A percentile compares a stretch with the other conserved stretches of the same genome.
Conservation (phyloP, 35 echinoderm and acorn worm genomes). For the Hemicentrotus pulcherrimus region DNA sequence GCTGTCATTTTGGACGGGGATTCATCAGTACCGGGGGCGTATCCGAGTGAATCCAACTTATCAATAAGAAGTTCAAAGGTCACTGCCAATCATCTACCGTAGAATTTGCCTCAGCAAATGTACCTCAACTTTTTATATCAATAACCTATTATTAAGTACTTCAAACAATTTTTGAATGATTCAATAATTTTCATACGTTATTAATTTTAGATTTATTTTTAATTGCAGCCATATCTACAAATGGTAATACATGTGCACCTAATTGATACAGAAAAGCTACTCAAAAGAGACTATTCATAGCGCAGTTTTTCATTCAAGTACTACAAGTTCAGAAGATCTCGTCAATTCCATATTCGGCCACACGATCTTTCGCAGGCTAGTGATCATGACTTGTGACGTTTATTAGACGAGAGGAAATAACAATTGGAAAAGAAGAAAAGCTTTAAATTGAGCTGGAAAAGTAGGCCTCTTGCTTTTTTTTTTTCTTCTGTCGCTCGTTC, state of each 20-base stretch:
- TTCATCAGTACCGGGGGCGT: constrained; percentile 15
- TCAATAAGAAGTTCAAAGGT: not conserved
- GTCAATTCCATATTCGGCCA: not conserved
- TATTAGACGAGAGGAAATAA: too few species aligned
- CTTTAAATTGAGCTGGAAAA: too few species aligned
- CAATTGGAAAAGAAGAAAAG: too few species aligned
- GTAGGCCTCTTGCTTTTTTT: too few species aligned
- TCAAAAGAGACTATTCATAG: not conserved
- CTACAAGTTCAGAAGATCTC: not conserved
- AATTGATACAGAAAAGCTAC: not conserved
- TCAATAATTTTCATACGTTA: not conserved
- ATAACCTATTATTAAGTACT: not conserved
- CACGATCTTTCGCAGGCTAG: not conserved
- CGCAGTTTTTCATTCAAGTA: not conserved
- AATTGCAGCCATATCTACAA: too few species aligned
- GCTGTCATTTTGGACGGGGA: not conserved
- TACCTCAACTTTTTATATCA: not conserved
- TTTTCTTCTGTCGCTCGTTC: too few species aligned
- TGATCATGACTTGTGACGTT: not conserved
- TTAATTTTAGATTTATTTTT: not conserved
- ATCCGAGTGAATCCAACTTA: constrained; percentile 21
- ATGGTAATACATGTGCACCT: not conserved
- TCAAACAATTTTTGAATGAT: not conserved
- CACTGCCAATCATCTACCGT: not conserved
- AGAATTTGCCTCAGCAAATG: not conserved